Percentiles rank a stretch among this genome's conserved stretches.
phyloP scores from a whole-genome alignment of 2,797 vertebrate species.

The Oreochromis mossambicus region DNA sequence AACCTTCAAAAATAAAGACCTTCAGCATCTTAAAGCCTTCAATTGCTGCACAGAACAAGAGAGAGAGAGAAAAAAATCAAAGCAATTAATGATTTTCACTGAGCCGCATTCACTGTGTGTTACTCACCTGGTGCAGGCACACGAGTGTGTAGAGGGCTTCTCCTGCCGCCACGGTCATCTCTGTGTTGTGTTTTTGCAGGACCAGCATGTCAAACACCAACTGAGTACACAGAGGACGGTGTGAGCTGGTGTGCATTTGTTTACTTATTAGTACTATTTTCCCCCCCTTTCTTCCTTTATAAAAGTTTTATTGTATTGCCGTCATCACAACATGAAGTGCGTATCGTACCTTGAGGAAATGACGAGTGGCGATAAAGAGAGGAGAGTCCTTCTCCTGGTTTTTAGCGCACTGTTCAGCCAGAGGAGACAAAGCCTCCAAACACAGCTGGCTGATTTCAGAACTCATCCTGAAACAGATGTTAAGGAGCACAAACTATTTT shows the following conservation, averaged over 20 bases:
- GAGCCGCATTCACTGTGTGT: background rate
- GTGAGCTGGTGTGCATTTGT: background rate
- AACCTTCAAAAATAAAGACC: background rate
- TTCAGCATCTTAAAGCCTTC: background rate
- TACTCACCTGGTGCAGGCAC: slow-evolving; percentile 94
- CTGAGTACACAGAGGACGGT: slow-evolving; percentile 58
- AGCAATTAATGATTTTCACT: background rate
- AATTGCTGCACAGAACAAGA: background rate
- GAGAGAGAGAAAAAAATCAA: background rate
- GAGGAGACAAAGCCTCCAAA: slow-evolving; percentile 91
- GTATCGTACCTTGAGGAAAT: slow-evolving; percentile 92
- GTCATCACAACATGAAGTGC: background rate
- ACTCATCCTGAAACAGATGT: slow-evolving; percentile 85
- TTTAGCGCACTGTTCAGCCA: slow-evolving; percentile 97
- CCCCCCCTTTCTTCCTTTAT: background rate
- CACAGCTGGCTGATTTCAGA: slow-evolving; percentile 97
- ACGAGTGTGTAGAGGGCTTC: slow-evolving; percentile 98
- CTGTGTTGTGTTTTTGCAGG: slow-evolving; percentile 97
- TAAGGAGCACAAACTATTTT: slow-evolving; percentile 61
- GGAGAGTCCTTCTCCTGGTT: slow-evolving; percentile 94
- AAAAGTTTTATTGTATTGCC: background rate
- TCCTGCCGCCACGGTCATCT: slow-evolving; percentile 96
- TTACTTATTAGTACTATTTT: background rate
- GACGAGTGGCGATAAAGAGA: slow-evolving; percentile 92
- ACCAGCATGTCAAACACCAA: slow-evolving; percentile 99